Conservation (phyloP, 2,797 vertebrate species). For the Meriones psammophilus region DNA sequence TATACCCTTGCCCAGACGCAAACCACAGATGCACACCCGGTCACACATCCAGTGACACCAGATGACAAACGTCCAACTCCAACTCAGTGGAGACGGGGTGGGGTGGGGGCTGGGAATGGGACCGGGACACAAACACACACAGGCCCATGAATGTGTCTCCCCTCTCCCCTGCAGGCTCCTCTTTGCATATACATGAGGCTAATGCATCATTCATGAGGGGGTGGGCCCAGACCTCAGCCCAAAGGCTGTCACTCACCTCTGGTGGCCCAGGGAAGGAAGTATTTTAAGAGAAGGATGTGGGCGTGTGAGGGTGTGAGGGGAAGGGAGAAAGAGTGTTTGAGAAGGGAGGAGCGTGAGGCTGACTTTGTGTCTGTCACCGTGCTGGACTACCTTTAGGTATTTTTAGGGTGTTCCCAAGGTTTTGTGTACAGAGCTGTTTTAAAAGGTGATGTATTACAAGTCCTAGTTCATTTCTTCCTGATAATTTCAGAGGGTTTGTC, state of each 20-base stretch:
- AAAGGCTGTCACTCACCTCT: slow-evolving; percentile 79
- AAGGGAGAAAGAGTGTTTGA: not conserved
- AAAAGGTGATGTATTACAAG: slow-evolving; percentile 7
- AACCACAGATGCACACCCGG: not conserved
- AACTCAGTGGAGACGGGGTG: not conserved
- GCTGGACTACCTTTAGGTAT: not conserved
- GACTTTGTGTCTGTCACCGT: slow-evolving; percentile 27
- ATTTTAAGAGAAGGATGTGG: slow-evolving; percentile 75
- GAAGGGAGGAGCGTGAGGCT: not conserved
- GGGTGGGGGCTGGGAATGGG: not conserved
- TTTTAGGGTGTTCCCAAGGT: slow-evolving; percentile 16
- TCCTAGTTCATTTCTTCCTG: slow-evolving; percentile 11
- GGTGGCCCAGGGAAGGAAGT: slow-evolving; percentile 50
- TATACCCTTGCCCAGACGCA: not conserved
- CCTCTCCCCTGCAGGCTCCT: slow-evolving; percentile 63
- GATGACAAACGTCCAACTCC: slow-evolving; percentile 1
- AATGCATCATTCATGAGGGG: slow-evolving; percentile 88
- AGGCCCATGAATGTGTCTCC: not conserved
- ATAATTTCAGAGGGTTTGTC: not conserved
- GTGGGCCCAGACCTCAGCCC: slow-evolving; percentile 86
- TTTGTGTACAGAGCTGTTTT: slow-evolving; percentile 59
- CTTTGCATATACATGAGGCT: slow-evolving; percentile 87
- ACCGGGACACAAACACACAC: not conserved
- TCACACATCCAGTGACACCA: not conserved
- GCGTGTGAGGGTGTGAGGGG: slow-evolving; percentile 45